phyloP scores from a whole-genome alignment of 1,140 invertebrate genomes.

The Drosophila subobscura region DNA sequence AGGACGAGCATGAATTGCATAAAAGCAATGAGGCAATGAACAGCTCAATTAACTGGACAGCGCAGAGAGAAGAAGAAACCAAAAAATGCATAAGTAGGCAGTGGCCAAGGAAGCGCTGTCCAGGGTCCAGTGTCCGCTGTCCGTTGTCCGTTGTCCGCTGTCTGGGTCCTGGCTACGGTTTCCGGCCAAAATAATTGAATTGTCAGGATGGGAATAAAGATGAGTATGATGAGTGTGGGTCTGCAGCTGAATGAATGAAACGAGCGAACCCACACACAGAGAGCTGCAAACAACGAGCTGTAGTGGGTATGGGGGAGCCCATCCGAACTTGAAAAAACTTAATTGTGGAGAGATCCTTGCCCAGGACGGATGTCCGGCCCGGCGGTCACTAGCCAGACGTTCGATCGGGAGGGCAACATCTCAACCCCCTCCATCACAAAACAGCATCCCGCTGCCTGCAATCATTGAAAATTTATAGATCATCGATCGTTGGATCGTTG shows the following conservation, averaged over 20 bases:
- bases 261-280: slow-evolving; percentile 22
- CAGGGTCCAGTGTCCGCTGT: slow-evolving; percentile 6
- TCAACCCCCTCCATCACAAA: neutral
- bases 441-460: neutral
- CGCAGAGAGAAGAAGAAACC: neutral
- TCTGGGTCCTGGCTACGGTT: slow-evolving; percentile 37
- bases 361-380: slow-evolving; percentile 38
- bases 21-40: slow-evolving; percentile 55
- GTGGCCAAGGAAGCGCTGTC: slow-evolving; percentile 45
- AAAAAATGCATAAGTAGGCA: slow-evolving; percentile 61
- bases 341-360: slow-evolving; percentile 14
- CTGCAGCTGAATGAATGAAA: too few species aligned
- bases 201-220: slow-evolving; percentile 26
- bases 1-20: slow-evolving; percentile 69
- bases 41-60: slow-evolving; percentile 71
- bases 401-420: neutral
- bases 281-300: neutral
- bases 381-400: slow-evolving; percentile 12
- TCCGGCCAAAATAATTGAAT: slow-evolving; percentile 61
- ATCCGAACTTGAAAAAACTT: slow-evolving; percentile 33
- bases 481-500: slow-evolving; percentile 14
- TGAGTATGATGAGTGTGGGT: slow-evolving; percentile 18
- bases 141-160: neutral
- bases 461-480: neutral
- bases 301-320: neutral